These are phyloP conservation scores for Sciurus niger DNA, from an alignment of 2,113 vertebrate species.

Conservation along the genomic window DNA sequence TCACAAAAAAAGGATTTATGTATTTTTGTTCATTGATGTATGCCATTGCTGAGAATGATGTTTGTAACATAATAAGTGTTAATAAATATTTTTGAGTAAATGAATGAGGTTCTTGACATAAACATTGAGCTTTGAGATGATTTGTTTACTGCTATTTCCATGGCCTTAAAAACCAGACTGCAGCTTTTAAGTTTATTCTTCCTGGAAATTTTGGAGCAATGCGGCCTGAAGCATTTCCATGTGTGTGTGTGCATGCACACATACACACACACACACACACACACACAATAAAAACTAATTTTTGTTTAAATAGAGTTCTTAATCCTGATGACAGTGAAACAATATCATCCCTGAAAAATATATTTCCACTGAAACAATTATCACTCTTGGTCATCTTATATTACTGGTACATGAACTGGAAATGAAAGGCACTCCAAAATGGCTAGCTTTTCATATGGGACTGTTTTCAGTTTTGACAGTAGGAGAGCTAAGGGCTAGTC, in stretches of 20 bases:
- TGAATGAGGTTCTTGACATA: not conserved
- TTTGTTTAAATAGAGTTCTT: not conserved
- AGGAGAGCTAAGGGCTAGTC: not conserved
- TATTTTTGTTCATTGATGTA: not conserved
- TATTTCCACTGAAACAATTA: not conserved
- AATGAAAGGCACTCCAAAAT: not conserved
- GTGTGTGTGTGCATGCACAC: no score
- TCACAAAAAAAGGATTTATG: not conserved
- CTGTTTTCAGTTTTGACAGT: not conserved
- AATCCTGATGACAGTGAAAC: not conserved
- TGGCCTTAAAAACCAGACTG: not conserved
- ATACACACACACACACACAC: not conserved
- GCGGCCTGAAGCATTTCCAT: not conserved
- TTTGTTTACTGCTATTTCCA: not conserved
- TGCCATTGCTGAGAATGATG: not conserved
- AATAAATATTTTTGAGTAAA: constrained; percentile 49
- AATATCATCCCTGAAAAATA: not conserved
- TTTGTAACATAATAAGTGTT: constrained; percentile 38
- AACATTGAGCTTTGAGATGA: constrained; percentile 24
- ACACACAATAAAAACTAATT: not conserved
- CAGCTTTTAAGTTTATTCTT: not conserved
- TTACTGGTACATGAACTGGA: not conserved
- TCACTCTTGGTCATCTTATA: not conserved
- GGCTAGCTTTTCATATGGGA: not conserved
- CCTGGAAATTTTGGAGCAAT: constrained; percentile 21